These are phyloP conservation scores for Endomychus coccineus DNA, from an alignment of 2,888 invertebrate genomes.

Conservation along the genomic window DNA sequence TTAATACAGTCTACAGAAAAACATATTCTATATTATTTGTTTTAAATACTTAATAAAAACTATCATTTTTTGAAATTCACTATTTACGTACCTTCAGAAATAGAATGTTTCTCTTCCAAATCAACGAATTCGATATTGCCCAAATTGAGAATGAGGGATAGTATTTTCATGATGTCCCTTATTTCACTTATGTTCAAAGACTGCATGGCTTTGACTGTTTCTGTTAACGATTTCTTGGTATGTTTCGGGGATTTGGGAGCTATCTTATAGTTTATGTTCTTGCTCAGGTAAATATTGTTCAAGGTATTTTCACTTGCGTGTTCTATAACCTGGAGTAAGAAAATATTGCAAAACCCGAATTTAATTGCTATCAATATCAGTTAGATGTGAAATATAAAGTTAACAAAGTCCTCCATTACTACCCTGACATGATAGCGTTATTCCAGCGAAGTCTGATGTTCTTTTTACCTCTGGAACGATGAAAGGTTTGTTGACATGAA, in stretches of 20 bases:
- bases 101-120: constrained; percentile 19
- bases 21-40: too few species aligned
- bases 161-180: constrained; percentile 31
- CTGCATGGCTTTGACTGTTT: constrained; percentile 33
- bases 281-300: constrained; percentile 27
- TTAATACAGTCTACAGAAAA: too few species aligned
- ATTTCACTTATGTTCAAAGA: constrained; percentile 34
- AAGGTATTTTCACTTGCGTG: constrained; percentile 30
- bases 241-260: constrained; percentile 21
- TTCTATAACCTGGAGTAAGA: constrained; percentile 35
- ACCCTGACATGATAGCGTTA: too few species aligned
- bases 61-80: too few species aligned
- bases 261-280: constrained; percentile 26
- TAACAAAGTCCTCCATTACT: too few species aligned
- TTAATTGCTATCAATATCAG: too few species aligned
- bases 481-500: too few species aligned
- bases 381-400: too few species aligned
- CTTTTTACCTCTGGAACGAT: too few species aligned
- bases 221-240: constrained; percentile 25
- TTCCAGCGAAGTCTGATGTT: too few species aligned
- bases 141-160: constrained; percentile 37
- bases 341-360: too few species aligned
- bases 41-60: too few species aligned
- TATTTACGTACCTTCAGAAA: constrained; percentile 14
- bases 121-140: constrained; percentile 36